phyloP scores from a whole-genome alignment of 2,797 vertebrate genomes.

The Kryptolebias ocellatus region DNA sequence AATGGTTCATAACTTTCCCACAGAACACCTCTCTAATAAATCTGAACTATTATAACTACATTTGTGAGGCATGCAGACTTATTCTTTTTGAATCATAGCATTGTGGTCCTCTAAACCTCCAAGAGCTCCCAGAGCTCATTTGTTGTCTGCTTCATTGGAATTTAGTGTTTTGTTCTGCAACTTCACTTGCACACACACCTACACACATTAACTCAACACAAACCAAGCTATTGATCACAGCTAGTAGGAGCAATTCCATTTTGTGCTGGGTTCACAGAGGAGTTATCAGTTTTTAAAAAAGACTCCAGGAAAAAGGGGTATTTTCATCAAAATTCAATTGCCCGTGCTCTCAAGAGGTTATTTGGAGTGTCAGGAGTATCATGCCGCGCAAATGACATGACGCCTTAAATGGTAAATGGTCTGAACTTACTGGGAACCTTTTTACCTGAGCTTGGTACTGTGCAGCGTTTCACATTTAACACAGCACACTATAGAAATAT shows the following conservation, averaged over 20 bases:
- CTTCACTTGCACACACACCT: neutral
- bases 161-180: constrained; percentile 7
- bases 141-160: constrained; percentile 14
- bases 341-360: constrained; percentile 16
- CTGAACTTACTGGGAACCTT: neutral
- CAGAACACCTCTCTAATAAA: too few species aligned
- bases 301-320: neutral
- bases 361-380: neutral
- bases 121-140: constrained; percentile 34
- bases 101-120: constrained; percentile 12
- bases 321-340: constrained; percentile 23
- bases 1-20: too few species aligned
- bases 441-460: neutral
- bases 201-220: neutral
- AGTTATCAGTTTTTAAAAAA: constrained; percentile 17
- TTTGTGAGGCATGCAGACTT: too few species aligned
- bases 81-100: neutral
- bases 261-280: neutral
- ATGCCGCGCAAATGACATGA: neutral
- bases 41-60: too few species aligned
- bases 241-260: constrained; percentile 12
- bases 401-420: neutral
- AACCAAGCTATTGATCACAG: constrained; percentile 1
- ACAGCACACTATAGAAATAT: neutral
- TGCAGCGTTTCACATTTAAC: neutral